Evolutionary conservation across 2,113 vertebrate genomes (phyloP), one percentile per base, ranked within the genome.

Genomic region (Delphinapterus leucas): DNA sequence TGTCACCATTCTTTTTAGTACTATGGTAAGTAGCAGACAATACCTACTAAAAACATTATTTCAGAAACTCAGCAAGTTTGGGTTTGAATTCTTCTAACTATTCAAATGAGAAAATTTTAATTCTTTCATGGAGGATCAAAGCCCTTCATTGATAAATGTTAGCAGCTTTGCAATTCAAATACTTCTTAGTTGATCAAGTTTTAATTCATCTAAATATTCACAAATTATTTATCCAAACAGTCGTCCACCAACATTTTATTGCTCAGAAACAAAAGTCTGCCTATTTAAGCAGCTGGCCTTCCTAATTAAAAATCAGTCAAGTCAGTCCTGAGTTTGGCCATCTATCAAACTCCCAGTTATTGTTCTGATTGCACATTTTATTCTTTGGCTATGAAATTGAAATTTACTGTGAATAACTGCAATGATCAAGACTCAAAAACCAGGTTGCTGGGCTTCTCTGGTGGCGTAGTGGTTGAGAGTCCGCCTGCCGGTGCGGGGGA

Each of bases 231-330:
- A 95, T 82, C 58, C 2, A 91, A 93, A 79, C n/a, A 95, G 12
- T 20, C 33, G 71, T 83, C 91, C 67, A 89, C 87, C 70, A 53
- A 44, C 36, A 96, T 47, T 96, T 97, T 87, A 96, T 47, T 85
- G 47, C 89, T 81, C 82, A 81, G 86, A 91, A 98, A 74, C 67
- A 49, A 44, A 97, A 95, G 44, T 97, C 73, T 96, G 61, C 1
- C 84, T 95, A 23, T 83, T 17, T 85, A 89, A 94, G 82, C 82
- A 93, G n/a, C 44, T 0, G 44, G 44, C 12, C 20, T 70, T 80
- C 67, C 67, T 96, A 95, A 89, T 92, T 82, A 91, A 97, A 97
- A 96, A 83, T 60, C 68, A 96, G 96, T 60, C 91, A 97, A 93
- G 80, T 7, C 81, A 92, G 87, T 3, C 33, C 8, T 33, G 33